Conservation (phyloP, 2,113 vertebrate species). For the Callopanchax toddi region DNA sequence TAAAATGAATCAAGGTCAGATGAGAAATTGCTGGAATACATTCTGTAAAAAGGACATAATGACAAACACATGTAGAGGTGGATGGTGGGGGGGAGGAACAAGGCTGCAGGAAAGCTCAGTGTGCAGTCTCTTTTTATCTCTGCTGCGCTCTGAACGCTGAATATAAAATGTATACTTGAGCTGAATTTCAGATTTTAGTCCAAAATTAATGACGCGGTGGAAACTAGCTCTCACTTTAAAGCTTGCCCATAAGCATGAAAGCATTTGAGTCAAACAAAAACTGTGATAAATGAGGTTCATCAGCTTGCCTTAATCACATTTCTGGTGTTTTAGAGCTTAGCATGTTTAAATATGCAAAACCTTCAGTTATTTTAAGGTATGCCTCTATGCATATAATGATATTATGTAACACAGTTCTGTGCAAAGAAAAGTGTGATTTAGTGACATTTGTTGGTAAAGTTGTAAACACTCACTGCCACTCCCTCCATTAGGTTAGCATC, state of each 20-base stretch:
- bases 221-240: neutral
- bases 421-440: no score
- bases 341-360: neutral
- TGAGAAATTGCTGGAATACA: slow-evolving; percentile 10
- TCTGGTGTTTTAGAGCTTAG: neutral
- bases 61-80: neutral
- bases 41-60: slow-evolving; percentile 15
- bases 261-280: neutral
- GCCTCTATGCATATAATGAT: no score
- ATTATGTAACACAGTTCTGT: no score
- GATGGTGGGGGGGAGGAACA: neutral
- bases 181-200: neutral
- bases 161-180: neutral
- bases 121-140: neutral
- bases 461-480: no score
- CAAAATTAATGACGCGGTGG: neutral
- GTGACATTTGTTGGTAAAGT: no score
- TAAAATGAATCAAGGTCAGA: slow-evolving; percentile 29
- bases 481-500: no score
- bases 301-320: neutral
- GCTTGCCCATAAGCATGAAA: neutral
- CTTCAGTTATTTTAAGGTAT: neutral
- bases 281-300: neutral
- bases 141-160: neutral
- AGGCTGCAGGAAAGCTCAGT: neutral